Base-by-base conservation (phyloP, 1,140 invertebrate species). In the Lordiphosa mommai region DNA sequence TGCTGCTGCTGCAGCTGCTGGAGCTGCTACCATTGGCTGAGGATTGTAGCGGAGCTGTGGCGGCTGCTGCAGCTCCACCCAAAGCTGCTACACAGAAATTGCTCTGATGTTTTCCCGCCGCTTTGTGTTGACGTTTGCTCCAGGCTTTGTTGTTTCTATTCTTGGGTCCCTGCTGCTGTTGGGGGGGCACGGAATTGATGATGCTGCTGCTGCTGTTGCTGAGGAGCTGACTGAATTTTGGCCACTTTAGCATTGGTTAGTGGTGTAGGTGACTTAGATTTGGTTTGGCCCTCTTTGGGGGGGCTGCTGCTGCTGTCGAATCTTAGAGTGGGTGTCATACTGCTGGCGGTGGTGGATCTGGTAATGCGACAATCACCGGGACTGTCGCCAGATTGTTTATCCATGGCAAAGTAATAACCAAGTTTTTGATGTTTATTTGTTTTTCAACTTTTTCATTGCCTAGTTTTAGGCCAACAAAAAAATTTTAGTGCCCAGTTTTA, bases 171-270 rank as follows among this genome's bases (percentile, higher is more conserved):
- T 80, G 80, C 40, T 73, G 61, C 34, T 79, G 86, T 44, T 88
- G 86, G 5, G 86, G 86, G 86, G 29, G 86, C 82, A 46, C 86
- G 86, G 43, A 88, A 88, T 44, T 88, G 86, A 71, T 88, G 82
- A 30, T 72, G 76, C 52, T 80, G 80, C 4, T 57, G 65, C 10
- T 41, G 61, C 3, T n/a, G 46, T 43, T 14, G 48, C 20, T 8
- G 52, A 2, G 23, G n/a, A 20, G 44, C 29, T 14, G 56, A 29
- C 20, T 70, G 56, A 6, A 65, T 51, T 44, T 86, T 86, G 3
- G 51, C 50, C 34, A 34, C 41, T 29, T 56, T 43, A 2, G 20
- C 40, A 40, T 14, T 66, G 29, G 70, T 40, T 37, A 67, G 40
- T 3, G 65, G 59, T 29, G 55, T 74, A 37, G 76, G 60, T 10